Evolutionary conservation across 2,888 invertebrate genomes (phyloP), one percentile per base, ranked within the genome.

Genomic region (Deilephila elpenor): DNA sequence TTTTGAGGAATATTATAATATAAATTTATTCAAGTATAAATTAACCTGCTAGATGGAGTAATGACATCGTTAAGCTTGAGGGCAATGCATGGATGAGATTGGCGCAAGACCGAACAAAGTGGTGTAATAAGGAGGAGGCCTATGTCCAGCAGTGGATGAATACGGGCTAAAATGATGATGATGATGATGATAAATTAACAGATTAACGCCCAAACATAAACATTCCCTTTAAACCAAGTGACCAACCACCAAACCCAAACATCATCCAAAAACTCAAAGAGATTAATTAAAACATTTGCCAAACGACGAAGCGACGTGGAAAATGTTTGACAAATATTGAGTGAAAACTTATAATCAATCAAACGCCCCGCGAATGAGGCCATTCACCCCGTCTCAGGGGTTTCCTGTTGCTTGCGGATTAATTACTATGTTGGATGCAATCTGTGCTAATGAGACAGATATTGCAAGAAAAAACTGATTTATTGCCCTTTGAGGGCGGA

Each of bases 291-390:
- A 70, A 73, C 73, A 80, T 78, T 76, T 78, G 81, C 79, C 79
- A 81, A 80, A 83, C 80, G 81, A 79, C 77, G 84, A 84, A 80
- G 77, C 84, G 79, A 84, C 78, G 79, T 82, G 84, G 87, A 88
- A 90, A 90, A 89, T 88, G 87, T 91, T 92, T 91, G 91, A 92
- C 91, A 91, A 91, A 91, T 89, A 88, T 89, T 89, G 85, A 83
- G 85, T 86, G 85, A 83, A 84, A 87, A 88, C 83, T 81, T 83
- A 81, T 84, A 86, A 91, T 91, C 89, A 90, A 91, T 91, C 90
- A 91, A 80, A 76, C 74, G 74, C 75, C 74, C 75, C 80, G 79
- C 79, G 78, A 79, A 90, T 89, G 88, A 90, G 90, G 89, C 85
- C 89, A 84, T 90, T 90, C 83, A 89, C 90, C 89, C 84, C 82